Conservation (phyloP, 2,888 invertebrate genomes). For the Hylaea fasciaria region DNA sequence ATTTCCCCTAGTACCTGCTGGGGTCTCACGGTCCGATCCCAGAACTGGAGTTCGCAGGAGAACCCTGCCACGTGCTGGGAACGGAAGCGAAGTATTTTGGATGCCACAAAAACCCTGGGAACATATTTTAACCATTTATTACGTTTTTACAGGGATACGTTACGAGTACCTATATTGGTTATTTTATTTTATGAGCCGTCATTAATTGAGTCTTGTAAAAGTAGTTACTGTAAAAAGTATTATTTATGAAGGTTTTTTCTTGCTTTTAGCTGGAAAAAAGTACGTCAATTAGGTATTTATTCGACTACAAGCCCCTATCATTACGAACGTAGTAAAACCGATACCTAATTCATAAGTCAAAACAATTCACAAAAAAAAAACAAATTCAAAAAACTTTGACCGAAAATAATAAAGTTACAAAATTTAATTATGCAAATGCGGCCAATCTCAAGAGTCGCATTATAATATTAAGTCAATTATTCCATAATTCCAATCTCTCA, state of each 20-base stretch:
- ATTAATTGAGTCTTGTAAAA: too few species aligned
- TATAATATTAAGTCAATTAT: constrained; percentile 45
- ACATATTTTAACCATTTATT: background rate
- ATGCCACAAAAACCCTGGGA: background rate
- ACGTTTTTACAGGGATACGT: too few species aligned
- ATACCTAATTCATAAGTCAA: background rate
- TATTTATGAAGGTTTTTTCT: too few species aligned
- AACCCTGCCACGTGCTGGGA: too few species aligned
- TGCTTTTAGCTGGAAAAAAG: too few species aligned
- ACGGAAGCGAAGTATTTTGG: background rate
- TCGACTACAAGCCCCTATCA: too few species aligned
- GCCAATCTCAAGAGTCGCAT: constrained; percentile 34
- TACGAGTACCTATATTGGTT: too few species aligned
- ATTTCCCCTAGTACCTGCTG: background rate
- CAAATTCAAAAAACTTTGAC: constrained; percentile 9
- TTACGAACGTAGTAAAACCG: too few species aligned
- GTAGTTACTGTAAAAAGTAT: too few species aligned
- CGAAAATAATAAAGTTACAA: constrained; percentile 11
- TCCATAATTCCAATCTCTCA: constrained; percentile 37
- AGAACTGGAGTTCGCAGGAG: background rate
- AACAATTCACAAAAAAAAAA: constrained; percentile 2
- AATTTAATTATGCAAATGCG: constrained; percentile 39
- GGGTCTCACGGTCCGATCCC: background rate
- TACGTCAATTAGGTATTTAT: too few species aligned
- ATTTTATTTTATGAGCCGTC: too few species aligned